phyloP scores from a whole-genome alignment of 2,888 invertebrate genomes.

The Chrysomela aeneicollis region DNA sequence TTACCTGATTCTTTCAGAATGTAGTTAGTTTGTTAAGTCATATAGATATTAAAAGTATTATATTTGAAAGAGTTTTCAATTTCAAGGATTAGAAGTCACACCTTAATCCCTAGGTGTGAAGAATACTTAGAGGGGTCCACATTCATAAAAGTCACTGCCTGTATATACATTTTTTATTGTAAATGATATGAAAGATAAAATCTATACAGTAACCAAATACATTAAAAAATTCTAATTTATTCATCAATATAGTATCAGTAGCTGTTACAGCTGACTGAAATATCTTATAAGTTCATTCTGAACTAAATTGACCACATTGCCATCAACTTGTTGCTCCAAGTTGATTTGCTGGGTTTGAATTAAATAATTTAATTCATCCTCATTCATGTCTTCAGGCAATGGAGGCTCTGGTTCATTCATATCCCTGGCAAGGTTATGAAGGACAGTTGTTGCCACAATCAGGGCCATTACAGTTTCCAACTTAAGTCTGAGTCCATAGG shows the following conservation, averaged over 20 bases:
- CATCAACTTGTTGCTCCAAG: slow-evolving; percentile 14
- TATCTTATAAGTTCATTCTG: slow-evolving; percentile 15
- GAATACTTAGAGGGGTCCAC: neutral
- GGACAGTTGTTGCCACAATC: too few species aligned
- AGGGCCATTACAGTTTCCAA: too few species aligned
- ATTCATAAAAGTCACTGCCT: slow-evolving; percentile 5
- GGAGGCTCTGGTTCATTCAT: too few species aligned
- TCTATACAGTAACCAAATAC: slow-evolving; percentile 2
- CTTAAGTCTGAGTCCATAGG: too few species aligned
- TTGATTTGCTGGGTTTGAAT: slow-evolving; percentile 15
- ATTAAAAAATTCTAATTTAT: neutral
- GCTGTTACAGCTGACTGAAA: slow-evolving; percentile 19
- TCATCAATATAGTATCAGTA: neutral
- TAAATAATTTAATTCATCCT: slow-evolving; percentile 29
- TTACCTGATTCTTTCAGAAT: neutral
- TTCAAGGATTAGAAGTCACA: neutral
- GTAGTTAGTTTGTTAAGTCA: slow-evolving; percentile 3
- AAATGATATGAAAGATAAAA: neutral
- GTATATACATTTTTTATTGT: neutral
- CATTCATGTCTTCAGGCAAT: too few species aligned
- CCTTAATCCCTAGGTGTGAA: neutral
- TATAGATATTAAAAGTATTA: neutral
- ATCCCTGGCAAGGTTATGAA: too few species aligned
- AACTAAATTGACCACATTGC: slow-evolving; percentile 9
- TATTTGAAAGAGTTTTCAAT: neutral